A percentile compares a stretch with the other conserved stretches of the same genome.
Conservation (phyloP, 2,113 vertebrate genomes). For the Scopus umbretta region DNA sequence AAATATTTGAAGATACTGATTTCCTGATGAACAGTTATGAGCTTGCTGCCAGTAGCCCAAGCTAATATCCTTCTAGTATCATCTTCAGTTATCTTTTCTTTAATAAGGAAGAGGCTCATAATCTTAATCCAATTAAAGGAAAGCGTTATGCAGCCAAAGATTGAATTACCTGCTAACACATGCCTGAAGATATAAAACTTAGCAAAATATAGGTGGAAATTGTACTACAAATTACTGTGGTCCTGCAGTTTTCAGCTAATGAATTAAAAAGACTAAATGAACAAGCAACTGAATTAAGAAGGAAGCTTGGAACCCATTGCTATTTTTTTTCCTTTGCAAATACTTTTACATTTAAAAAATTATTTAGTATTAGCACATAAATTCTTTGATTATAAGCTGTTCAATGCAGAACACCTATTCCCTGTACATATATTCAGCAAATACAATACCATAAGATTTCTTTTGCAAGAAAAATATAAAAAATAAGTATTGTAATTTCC, state of each 20-base stretch:
- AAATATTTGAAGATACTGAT: neutral
- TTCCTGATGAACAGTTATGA: neutral
- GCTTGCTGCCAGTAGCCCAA: neutral
- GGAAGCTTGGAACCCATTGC: neutral
- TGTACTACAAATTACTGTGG: neutral
- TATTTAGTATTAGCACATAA: neutral
- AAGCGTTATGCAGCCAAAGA: neutral
- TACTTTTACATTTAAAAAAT: neutral
- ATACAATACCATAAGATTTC: neutral
- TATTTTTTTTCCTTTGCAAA: neutral
- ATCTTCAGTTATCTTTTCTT: neutral
- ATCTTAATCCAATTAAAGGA: no score
- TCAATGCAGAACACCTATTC: neutral
- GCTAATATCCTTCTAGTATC: neutral
- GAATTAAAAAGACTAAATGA: constrained; percentile 2
- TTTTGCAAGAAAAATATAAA: neutral
- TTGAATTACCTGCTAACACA: neutral
- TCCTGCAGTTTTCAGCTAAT: neutral
- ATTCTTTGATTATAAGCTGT: neutral
- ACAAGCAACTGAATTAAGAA: neutral
- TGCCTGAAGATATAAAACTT: neutral
- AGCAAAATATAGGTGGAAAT: constrained; percentile 20
- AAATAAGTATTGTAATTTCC: neutral
- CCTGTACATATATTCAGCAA: neutral
- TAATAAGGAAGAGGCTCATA: no score